Base-by-base conservation (phyloP, 2,113 vertebrate species). In the Pachycephala philippinensis region DNA sequence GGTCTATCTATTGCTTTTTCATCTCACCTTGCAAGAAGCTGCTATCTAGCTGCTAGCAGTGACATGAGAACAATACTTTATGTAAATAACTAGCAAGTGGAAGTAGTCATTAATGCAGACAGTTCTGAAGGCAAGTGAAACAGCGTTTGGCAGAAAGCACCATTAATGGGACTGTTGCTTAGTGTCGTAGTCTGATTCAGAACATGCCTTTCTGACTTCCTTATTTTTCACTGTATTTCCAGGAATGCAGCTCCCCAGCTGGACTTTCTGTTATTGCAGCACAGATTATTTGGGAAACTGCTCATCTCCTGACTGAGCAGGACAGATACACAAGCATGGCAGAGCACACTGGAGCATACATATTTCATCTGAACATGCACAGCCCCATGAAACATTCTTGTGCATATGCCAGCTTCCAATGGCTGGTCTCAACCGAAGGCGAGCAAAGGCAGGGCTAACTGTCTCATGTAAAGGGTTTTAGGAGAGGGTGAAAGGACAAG, bases 11-110 rank as follows among this genome's bases (percentile, higher is more conserved):
- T 54, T 90, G 59, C 31, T 75, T 91, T 93, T 87, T 74, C 50
- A 65, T 39, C 68, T 88, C 59, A 92, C 54, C 82, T 92, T 52
- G n/a, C 3, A 2, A 77, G 61, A n/a, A 92, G 45, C 37, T 92
- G 16, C 35, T 86, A 24, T 74, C 71, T 83, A 49, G 26, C 61
- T 83, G 70, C 87, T 85, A 74, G 60, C 54, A 61, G 37, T 96
- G 94, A 95, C 86, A 81, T 4, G 16, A 80, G 96, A 94, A 97
- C 92, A 96, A 97, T 95, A 88, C 92, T 63, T 86, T 81, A 97
- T 95, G 88, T 92, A 97, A 95, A 96, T 96, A 94, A 61, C 64
- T 83, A 77, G 59, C 53, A 90, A 50, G 47, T 74, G 64, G 64
- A 95, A 83, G 66, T 74, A 95, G 37, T 95, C 63, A 93, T 96